These are phyloP conservation scores for Chaenogobius annularis DNA, from an alignment of 2,113 vertebrate species.

Conservation along the genomic window DNA sequence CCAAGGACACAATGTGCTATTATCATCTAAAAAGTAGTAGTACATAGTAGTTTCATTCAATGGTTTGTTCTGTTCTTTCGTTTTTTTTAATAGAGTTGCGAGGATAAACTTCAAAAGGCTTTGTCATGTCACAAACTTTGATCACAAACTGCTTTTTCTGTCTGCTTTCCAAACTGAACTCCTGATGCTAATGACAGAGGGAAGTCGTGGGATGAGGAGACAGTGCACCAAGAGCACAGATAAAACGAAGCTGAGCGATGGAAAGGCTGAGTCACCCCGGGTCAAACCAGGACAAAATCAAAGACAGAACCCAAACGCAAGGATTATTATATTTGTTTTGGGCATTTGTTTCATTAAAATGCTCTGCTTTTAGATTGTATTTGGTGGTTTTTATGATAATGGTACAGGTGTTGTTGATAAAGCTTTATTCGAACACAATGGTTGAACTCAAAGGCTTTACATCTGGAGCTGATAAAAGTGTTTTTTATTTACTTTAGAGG, in stretches of 20 bases:
- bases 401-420: not conserved
- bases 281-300: not conserved
- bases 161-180: not conserved
- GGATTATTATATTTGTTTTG: not conserved
- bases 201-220: not conserved
- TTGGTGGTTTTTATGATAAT: not conserved
- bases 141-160: not conserved
- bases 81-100: not conserved
- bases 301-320: not conserved
- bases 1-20: not conserved
- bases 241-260: constrained; percentile 22
- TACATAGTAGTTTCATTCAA: not conserved
- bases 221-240: not conserved
- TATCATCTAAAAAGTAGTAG: not conserved
- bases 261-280: not conserved
- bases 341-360: not conserved
- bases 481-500: not conserved
- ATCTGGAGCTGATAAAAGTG: not conserved
- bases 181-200: not conserved
- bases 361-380: not conserved
- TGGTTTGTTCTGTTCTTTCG: not conserved
- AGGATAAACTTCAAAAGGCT: not conserved
- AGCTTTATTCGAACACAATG: not conserved
- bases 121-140: not conserved
- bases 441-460: not conserved